These are phyloP conservation scores for Rhabdophis nuchalis DNA, from an alignment of 2,797 vertebrate genomes.

Conservation along the genomic window DNA sequence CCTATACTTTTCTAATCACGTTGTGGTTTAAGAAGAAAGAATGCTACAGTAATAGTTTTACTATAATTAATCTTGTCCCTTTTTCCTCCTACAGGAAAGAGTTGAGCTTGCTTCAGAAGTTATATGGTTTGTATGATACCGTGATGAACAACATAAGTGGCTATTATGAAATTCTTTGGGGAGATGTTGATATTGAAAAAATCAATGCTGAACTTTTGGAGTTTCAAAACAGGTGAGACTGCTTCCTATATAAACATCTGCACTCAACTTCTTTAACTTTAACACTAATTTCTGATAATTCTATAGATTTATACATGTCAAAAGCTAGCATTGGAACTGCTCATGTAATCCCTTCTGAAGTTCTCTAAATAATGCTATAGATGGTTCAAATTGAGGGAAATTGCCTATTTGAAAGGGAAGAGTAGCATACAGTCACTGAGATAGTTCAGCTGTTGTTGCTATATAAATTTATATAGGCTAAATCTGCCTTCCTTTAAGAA, in stretches of 20 bases:
- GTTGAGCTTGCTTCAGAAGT: conserved; percentile 78
- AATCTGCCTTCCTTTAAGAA: not conserved
- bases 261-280: not conserved
- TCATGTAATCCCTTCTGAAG: not conserved
- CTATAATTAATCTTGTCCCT: not conserved
- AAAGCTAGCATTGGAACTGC: not conserved
- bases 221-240: conserved; percentile 76
- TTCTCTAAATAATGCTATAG: not conserved
- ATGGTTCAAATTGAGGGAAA: not conserved
- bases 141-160: conserved; percentile 76
- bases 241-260: not conserved
- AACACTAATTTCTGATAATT: not conserved
- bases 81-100: conserved; percentile 72
- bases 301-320: not conserved
- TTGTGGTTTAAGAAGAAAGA: not conserved
- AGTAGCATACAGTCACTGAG: not conserved
- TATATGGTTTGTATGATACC: conserved; percentile 80
- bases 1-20: not conserved
- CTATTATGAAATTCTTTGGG: conserved; percentile 79
- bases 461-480: not conserved
- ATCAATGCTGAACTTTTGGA: conserved; percentile 78
- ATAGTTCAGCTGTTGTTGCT: not conserved
- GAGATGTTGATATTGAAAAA: conserved; percentile 78
- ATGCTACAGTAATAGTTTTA: not conserved
- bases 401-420: not conserved